A percentile compares a stretch with the other conserved stretches of the same genome.
Evolutionary conservation across 1,140 invertebrate genomes (phyloP).

Genomic region (Cryptotermes secundus): DNA sequence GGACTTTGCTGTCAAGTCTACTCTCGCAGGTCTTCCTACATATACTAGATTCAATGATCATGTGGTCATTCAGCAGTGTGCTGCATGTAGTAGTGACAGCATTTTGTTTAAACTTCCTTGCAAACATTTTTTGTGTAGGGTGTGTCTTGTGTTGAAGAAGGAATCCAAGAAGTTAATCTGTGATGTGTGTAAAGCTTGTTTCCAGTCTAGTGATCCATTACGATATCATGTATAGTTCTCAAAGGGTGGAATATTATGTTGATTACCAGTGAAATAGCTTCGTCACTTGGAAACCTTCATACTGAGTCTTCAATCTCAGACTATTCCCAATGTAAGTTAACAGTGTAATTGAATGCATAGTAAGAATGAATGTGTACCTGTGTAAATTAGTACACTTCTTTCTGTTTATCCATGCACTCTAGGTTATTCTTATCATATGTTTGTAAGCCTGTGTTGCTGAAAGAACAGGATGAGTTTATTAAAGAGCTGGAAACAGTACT

Average conservation of each 20-base stretch:
- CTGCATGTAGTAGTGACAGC: constrained; percentile 43
- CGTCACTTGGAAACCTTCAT: too few species aligned
- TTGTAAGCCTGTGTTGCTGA: too few species aligned
- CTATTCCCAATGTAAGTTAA: too few species aligned
- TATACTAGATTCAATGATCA: constrained; percentile 36
- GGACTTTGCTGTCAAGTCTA: constrained; percentile 36
- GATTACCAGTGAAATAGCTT: too few species aligned
- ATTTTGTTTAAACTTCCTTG: constrained; percentile 51
- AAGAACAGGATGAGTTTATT: too few species aligned
- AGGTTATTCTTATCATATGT: too few species aligned
- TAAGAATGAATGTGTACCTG: too few species aligned
- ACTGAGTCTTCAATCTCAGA: too few species aligned
- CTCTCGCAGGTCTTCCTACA: constrained; percentile 40
- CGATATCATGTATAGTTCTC: neutral
- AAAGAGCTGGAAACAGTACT: too few species aligned
- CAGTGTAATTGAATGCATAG: too few species aligned
- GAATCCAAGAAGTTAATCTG: constrained; percentile 21
- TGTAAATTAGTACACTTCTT: too few species aligned
- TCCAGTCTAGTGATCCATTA: neutral
- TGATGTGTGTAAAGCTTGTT: neutral
- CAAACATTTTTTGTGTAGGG: constrained; percentile 48
- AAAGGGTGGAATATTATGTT: neutral
- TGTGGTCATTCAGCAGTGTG: constrained; percentile 34
- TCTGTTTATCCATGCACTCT: too few species aligned
- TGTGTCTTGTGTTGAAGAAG: constrained; percentile 33